A percentile compares a stretch with the other conserved stretches of the same genome.
These are phyloP conservation scores for Marasmarcha lunaedactyla DNA, from an alignment of 2,888 invertebrate genomes.

Conservation along the genomic window DNA sequence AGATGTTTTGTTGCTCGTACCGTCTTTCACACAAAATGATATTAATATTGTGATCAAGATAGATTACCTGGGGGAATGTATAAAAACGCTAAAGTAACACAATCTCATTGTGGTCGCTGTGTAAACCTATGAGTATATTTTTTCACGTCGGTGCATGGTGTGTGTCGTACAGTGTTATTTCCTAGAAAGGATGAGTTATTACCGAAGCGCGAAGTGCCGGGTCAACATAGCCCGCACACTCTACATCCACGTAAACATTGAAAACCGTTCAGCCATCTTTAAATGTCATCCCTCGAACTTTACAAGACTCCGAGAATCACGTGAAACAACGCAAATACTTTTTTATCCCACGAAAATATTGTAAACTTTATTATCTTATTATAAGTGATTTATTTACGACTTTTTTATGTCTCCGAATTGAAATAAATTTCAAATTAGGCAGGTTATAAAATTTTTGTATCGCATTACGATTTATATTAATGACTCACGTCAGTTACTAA, in stretches of 20 bases:
- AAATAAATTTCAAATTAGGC: slow-evolving; percentile 2
- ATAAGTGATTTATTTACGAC: background rate
- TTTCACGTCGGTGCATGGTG: slow-evolving; percentile 17
- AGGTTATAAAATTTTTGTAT: background rate
- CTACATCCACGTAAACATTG: background rate
- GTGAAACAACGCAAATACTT: too few relatives aligned
- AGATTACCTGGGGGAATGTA: background rate
- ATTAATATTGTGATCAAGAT: background rate
- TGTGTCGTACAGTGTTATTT: slow-evolving; percentile 31
- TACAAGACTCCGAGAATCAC: too few relatives aligned
- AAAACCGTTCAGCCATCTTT: background rate
- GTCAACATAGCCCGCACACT: slow-evolving; percentile 30
- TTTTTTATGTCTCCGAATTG: background rate
- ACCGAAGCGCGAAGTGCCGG: slow-evolving; percentile 54
- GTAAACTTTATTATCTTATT: background rate
- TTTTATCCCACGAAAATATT: too few relatives aligned
- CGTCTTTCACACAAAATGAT: background rate
- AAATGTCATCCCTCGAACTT: too few relatives aligned
- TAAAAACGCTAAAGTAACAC: background rate
- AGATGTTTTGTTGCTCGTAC: too few relatives aligned
- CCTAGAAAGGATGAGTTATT: slow-evolving; percentile 46
- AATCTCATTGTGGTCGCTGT: background rate
- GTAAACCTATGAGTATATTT: background rate
- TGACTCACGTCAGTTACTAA: background rate
- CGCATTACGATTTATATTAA: background rate